phyloP scores from a whole-genome alignment of 2,797 vertebrate species.

The Acanthopagrus latus region DNA sequence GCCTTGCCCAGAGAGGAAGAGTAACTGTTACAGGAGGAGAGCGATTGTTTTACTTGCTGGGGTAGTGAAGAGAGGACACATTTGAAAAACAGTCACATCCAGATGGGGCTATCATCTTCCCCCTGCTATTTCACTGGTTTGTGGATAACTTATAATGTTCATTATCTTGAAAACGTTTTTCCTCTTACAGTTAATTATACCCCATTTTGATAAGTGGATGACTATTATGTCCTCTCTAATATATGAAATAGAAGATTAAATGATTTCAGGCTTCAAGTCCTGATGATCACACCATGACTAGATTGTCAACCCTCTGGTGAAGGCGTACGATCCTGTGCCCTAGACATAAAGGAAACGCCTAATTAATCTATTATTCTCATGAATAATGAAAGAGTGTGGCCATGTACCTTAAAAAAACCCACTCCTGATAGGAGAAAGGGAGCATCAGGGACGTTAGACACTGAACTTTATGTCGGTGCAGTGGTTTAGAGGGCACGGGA shows the following conservation, averaged over 20 bases:
- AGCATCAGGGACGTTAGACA: conserved; percentile 59
- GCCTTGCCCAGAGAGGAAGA: conserved; percentile 44
- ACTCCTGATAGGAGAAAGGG: conserved; percentile 37
- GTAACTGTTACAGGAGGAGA: conserved; percentile 49
- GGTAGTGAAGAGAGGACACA: conserved; percentile 44
- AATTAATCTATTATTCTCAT: conserved; percentile 80
- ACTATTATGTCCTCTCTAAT: conserved; percentile 80
- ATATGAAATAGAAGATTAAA: conserved; percentile 78
- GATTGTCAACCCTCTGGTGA: conserved; percentile 72
- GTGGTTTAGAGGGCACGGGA: conserved; percentile 56
- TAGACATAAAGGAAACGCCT: conserved; percentile 69
- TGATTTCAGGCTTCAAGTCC: conserved; percentile 71
- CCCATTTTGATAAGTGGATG: conserved; percentile 82
- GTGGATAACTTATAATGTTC: conserved; percentile 72
- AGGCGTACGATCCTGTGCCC: conserved; percentile 65
- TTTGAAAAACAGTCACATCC: conserved; percentile 72
- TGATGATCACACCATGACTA: conserved; percentile 72
- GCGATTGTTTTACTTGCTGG: conserved; percentile 60
- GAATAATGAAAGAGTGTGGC: conserved; percentile 62
- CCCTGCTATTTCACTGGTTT: conserved; percentile 58
- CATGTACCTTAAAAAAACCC: conserved; percentile 53
- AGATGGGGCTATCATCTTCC: conserved; percentile 66
- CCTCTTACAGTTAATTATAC: conserved; percentile 82
- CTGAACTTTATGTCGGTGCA: conserved; percentile 41
- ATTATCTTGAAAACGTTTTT: conserved; percentile 79